These are phyloP conservation scores for Calliphora vomitoria DNA, from an alignment of 2,888 invertebrate species.

Conservation along the genomic window DNA sequence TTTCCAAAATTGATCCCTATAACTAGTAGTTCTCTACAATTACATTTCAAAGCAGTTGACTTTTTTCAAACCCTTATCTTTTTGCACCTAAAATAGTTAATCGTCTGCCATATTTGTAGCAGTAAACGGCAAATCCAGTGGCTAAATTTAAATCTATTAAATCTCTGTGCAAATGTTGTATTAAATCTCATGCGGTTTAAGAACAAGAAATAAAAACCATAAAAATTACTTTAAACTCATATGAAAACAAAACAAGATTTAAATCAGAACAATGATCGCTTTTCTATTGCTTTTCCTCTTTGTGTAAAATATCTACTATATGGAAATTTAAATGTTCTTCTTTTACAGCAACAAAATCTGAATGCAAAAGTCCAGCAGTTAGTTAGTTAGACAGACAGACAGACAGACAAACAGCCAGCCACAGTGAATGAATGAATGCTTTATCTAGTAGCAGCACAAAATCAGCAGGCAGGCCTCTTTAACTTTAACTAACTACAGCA, in stretches of 20 bases:
- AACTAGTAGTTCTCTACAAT: not conserved
- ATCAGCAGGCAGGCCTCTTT: constrained; percentile 37
- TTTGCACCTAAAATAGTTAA: not conserved
- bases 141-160: constrained; percentile 45
- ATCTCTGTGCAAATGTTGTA: constrained; percentile 20
- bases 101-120: not conserved
- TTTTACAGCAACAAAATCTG: constrained; percentile 2
- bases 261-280: constrained; percentile 57
- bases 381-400: not conserved
- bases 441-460: constrained; percentile 26
- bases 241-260: constrained; percentile 34
- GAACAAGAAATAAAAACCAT: constrained; percentile 6
- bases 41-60: not conserved
- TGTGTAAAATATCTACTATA: not conserved
- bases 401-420: not conserved
- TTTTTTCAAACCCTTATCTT: not conserved
- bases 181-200: constrained; percentile 29
- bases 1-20: too few species aligned
- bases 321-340: not conserved
- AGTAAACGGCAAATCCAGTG: constrained; percentile 1
- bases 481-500: constrained; percentile 26
- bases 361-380: constrained; percentile 10
- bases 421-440: not conserved
- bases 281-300: constrained; percentile 15
- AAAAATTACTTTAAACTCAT: constrained; percentile 13